These are phyloP conservation scores for Cataglyphis cursor DNA, from an alignment of 2,888 invertebrate species.

Conservation along the genomic window DNA sequence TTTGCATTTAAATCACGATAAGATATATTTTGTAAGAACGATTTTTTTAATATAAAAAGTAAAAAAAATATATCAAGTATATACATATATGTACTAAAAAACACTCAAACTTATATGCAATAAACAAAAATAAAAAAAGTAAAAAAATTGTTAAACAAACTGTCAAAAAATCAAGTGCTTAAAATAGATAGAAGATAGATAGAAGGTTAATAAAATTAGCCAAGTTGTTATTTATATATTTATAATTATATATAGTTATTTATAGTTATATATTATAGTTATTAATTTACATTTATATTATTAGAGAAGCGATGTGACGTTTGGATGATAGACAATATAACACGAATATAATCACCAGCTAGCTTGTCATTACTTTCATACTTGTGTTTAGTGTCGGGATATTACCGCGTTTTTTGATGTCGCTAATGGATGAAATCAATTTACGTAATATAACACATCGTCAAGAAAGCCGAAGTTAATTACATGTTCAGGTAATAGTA, in stretches of 20 bases:
- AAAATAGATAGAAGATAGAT: background rate
- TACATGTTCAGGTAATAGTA: background rate
- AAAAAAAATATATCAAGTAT: background rate
- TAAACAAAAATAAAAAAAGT: background rate
- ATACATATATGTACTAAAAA: no score
- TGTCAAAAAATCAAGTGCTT: background rate
- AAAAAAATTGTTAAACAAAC: background rate
- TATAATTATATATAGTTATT: no score
- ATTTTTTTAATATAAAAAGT: background rate
- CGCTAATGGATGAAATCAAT: slow-evolving; percentile 8
- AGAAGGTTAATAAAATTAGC: background rate
- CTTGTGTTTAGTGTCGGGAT: background rate
- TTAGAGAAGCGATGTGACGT: no score
- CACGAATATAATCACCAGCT: background rate
- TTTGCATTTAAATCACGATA: slow-evolving; percentile 9
- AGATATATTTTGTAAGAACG: background rate
- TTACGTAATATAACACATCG: slow-evolving; percentile 5
- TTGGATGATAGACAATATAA: background rate
- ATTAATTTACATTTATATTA: no score
- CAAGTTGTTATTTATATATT: background rate
- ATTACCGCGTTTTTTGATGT: background rate
- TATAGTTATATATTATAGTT: background rate
- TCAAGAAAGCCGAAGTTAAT: background rate
- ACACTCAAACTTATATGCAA: no score
- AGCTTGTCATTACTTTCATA: background rate